Evolutionary conservation across 1,140 invertebrate genomes (phyloP), one percentile per base, ranked within the genome.

Genomic region (Stegodyphus dumicola): DNA sequence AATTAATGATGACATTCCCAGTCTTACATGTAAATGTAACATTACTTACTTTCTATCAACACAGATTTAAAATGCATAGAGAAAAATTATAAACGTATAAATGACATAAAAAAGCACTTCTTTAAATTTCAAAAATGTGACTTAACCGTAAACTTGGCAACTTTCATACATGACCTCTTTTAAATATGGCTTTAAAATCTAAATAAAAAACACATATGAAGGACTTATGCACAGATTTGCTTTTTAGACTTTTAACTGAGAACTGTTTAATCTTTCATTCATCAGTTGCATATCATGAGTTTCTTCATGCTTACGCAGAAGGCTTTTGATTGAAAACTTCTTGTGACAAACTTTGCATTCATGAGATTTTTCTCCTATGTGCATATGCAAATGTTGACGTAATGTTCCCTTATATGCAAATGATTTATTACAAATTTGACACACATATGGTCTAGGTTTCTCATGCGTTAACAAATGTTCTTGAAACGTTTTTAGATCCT

Each of bases 401-500:
- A 85, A 77, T 7, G 65, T 77, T 10, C 51, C 52, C 56, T 85
- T 77, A 11, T 69, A 60, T 13, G 74, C 64, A 85, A 85, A 85
- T 10, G 15, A 56, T 60, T 85, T 85, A 5, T 70, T 85, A 49
- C 81, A 85, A 5, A 85, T 85, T n/a, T 76, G 81, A 51, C 81
- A 85, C 17, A 17, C 5, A 85, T 56, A 85, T 52, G 81, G 71
- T 33, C 71, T 18, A n/a, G 64, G 9, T 48, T 77, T 85, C 4
- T 85, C 78, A 71, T 85, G 81, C 6, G 65, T 76, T 70, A 33
- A 18, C 7, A 85, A 51, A 77, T 85, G 81, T 51, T 85, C 81
- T 77, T 51, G 74, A 9, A 56, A 76, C 10, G 13, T 7, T 48
- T 69, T 69, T 11, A 17, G 48, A 49, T 85, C 65, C 6, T 60